Base-by-base conservation (phyloP, 64 coral and sea anemone species). In the Pocillopora damicornis region DNA sequence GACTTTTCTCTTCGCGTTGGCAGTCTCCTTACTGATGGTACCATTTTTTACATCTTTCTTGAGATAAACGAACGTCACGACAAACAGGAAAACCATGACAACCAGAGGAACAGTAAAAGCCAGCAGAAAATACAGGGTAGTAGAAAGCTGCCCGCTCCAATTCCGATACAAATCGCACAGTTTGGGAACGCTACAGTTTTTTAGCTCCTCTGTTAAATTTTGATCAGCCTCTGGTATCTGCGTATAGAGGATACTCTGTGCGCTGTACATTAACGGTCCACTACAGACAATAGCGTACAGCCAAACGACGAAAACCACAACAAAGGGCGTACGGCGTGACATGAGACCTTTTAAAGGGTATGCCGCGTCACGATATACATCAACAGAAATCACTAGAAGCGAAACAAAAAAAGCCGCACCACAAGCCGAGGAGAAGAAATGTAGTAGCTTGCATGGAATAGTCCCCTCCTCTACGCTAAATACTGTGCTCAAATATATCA, bases 331-430 rank as follows among this genome's bases (percentile, higher is more conserved):
- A 69, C 74, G 68, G 63, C 60, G 79, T 60, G 88, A 37, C 58
- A 75, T 90, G 11, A 79, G 42, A 37, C 88, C 74, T 62, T 83
- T 90, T 18, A 83, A 23, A 1, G 88, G 88, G 2, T 58, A 81
- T 13, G 80, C n/a, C 1, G 80, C 73, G 16, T 90, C 80, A 81
- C 80, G 79, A 67, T 90, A 90, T n/a, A 79, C 80, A 61, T 90
- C 88, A 9, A 90, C 58, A 9, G 88, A 79, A 63, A 90, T 90
- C 2, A 69, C 64, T 13, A 62, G n/a, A 73, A 90, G 80, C 42
- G 78, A 75, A 58, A 81, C 79, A 75, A 90, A 90, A 75, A 83
- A 82, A 15, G 88, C 88, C 9, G 88, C 68, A 60, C 88, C 79
- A 59, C 88, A 90, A 75, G 71, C 59, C 20, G 66, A 60, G 5